Base-by-base conservation (phyloP, 2,113 vertebrate genomes). In the Hippocampus barbouri region DNA sequence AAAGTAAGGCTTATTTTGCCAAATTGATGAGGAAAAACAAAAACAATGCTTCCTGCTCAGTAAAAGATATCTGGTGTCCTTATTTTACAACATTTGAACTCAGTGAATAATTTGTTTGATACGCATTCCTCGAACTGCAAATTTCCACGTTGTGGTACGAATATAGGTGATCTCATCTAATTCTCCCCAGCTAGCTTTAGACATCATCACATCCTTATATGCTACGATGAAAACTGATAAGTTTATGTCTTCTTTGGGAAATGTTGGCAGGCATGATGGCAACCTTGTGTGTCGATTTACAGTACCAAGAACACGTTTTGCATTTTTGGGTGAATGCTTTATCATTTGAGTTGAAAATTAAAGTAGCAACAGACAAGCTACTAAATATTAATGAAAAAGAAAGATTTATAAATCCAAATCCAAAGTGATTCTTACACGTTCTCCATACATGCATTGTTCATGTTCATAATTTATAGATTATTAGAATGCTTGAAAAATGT, bases 151-250 rank as follows among this genome's bases (percentile, higher is more conserved):
- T 49, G 47, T 18, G 15, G 47, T 14, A 16, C 47, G 15, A 49
- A 49, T 49, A 49, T 18, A 49, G 47, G 12, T 49, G 18, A 12
- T 15, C 15, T 14, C 14, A 45, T 45, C 43, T 12, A 45, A 45
- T 45, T 9, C 43, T 14, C 30, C 5, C 30, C 30, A 34, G 5
- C 4, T 34, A 43, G 41, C 41, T 43, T 43, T 43, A 9, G 41
- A 43, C 30, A 2, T 79, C 65, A 74, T 69, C 76, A 68, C 68
- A 20, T 21, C 18, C 69, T 72, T 6, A 68, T 74, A 54, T 68
- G 59, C 4, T 20, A 21, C 15, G 4, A 57, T 27, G 57, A 30
- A 60, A 59, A 1, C 23, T 30, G 56, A 59, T 27, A 59, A 59
- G 14, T 30, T 23, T 11, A 12, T 25, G 8, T 11, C n/a, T 25